A percentile compares a stretch with the other conserved stretches of the same genome.
Conservation (phyloP, 2,113 vertebrate species). For the Danionella cerebrum region DNA sequence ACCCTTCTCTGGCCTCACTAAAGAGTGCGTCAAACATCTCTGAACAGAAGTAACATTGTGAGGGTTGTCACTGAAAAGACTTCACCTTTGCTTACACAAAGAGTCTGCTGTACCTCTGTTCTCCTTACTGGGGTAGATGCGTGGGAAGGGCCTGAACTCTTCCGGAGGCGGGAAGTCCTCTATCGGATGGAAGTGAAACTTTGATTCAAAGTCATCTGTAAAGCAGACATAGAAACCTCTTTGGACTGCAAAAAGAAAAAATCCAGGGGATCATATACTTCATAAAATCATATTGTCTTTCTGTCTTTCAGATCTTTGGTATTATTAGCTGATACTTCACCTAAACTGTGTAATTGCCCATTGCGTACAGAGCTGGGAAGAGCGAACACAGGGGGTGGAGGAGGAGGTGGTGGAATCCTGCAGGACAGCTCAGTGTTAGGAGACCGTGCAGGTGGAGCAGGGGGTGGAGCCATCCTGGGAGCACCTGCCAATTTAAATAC, state of each 20-base stretch:
- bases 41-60: background rate
- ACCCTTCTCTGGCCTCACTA: background rate
- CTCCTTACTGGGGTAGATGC: conserved; percentile 90
- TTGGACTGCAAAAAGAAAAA: background rate
- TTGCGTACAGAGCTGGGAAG: conserved; percentile 56
- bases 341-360: conserved; percentile 70
- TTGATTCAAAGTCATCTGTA: conserved; percentile 93
- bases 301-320: background rate
- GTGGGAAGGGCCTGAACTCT: conserved; percentile 82
- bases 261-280: too few relatives aligned
- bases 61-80: background rate
- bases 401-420: conserved; percentile 59
- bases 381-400: conserved; percentile 51
- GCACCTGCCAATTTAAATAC: conserved; percentile 40
- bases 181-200: conserved; percentile 92
- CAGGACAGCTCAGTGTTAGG: conserved; percentile 83
- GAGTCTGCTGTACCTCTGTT: conserved; percentile 67
- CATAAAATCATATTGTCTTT: too few relatives aligned
- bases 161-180: conserved; percentile 93
- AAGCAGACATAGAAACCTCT: conserved; percentile 19
- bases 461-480: conserved; percentile 76
- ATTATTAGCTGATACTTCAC: conserved; percentile 49
- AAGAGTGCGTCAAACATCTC: background rate
- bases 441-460: conserved; percentile 83
- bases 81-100: background rate